Evolutionary conservation across 2,888 invertebrate genomes (phyloP).

Genomic region (Epiblema foenella): DNA sequence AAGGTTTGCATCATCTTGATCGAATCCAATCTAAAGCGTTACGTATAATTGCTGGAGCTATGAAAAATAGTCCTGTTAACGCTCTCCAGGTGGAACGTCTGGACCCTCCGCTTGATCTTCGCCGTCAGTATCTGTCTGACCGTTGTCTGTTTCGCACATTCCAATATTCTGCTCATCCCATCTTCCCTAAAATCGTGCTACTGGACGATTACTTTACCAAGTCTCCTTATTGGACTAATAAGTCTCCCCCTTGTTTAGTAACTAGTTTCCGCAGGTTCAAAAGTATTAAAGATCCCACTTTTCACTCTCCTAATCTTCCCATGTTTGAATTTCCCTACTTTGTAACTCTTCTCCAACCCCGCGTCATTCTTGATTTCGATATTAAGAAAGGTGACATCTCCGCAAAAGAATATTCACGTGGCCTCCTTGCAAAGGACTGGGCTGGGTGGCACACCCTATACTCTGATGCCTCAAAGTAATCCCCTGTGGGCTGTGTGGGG

Average conservation of each 20-base stretch:
- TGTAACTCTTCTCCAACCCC: too few relatives aligned
- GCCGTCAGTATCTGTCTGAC: too few relatives aligned
- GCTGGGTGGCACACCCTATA: neutral
- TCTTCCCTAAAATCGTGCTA: neutral
- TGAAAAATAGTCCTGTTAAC: slow-evolving; percentile 23
- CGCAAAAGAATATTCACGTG: neutral
- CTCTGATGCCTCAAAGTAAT: slow-evolving; percentile 10
- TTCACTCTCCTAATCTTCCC: too few relatives aligned
- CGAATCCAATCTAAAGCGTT: slow-evolving; percentile 19
- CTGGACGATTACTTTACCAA: neutral
- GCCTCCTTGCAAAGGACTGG: neutral
- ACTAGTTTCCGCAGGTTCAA: neutral
- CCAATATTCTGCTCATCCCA: slow-evolving; percentile 2
- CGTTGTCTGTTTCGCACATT: neutral
- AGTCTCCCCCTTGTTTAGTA: neutral
- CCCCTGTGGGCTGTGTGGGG: neutral
- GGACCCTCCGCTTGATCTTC: neutral
- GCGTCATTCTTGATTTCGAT: neutral
- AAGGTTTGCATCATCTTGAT: slow-evolving; percentile 1
- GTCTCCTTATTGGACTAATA: neutral
- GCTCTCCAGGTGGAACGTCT: slow-evolving; percentile 16
- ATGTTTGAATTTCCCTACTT: neutral
- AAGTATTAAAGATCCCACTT: too few relatives aligned
- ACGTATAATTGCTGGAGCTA: slow-evolving; percentile 15
- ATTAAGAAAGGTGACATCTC: neutral